phyloP scores from a whole-genome alignment of 2,113 vertebrate genomes.

The Theristicus caerulescens region DNA sequence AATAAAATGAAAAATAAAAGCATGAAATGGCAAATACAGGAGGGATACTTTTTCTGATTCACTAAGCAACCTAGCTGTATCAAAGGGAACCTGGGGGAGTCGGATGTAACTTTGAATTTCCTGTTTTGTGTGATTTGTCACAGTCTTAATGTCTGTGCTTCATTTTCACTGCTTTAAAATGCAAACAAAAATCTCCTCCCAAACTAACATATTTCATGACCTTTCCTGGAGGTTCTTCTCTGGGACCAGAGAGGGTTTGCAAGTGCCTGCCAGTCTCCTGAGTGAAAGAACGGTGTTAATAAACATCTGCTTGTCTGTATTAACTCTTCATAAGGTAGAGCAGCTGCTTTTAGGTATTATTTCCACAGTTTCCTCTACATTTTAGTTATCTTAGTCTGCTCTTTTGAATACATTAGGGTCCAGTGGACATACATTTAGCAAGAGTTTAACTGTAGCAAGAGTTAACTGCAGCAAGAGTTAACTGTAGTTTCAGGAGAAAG shows the following conservation, averaged over 20 bases:
- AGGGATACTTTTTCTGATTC: background rate
- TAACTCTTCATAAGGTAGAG: background rate
- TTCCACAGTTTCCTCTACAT: background rate
- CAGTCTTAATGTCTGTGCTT: conserved; percentile 37
- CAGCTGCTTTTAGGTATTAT: background rate
- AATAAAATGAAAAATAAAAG: background rate
- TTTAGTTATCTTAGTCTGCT: background rate
- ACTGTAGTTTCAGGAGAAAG: background rate
- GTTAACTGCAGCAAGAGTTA: background rate
- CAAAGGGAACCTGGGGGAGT: conserved; percentile 39
- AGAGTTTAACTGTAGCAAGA: background rate
- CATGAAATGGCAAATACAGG: background rate
- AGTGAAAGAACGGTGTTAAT: background rate
- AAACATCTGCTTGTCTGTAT: background rate
- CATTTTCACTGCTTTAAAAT: conserved; percentile 57
- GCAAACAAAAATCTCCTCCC: background rate
- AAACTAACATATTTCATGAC: background rate
- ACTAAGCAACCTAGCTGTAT: background rate
- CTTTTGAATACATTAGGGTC: background rate
- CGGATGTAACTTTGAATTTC: conserved; percentile 45
- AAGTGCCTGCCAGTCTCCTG: background rate
- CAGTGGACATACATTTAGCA: background rate
- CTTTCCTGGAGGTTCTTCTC: conserved; percentile 1
- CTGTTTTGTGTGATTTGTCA: conserved; percentile 59
- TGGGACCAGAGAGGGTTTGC: background rate